A percentile compares a stretch with the other conserved stretches of the same genome.
These are phyloP conservation scores for Sylvia borin DNA, from an alignment of 2,797 vertebrate genomes.

Conservation along the genomic window DNA sequence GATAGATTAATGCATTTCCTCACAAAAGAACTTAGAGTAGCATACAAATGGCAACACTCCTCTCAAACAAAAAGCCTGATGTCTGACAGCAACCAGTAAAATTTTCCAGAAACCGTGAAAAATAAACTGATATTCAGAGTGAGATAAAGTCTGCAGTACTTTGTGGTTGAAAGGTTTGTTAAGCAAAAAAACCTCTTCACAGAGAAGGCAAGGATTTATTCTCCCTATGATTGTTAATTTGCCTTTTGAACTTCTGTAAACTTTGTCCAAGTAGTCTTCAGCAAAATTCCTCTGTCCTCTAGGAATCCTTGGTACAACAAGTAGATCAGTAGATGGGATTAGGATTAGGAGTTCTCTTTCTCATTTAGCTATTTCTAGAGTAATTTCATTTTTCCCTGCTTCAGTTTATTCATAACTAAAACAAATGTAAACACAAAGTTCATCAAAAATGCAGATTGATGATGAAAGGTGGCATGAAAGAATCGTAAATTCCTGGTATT, in stretches of 20 bases:
- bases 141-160: not conserved
- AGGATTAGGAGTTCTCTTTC: not conserved
- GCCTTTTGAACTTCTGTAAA: not conserved
- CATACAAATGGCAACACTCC: not conserved
- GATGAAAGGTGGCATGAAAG: not conserved
- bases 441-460: not conserved
- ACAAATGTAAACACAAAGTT: accelerated
- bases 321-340: no score
- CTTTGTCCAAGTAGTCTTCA: not conserved
- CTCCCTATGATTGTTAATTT: not conserved
- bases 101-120: not conserved
- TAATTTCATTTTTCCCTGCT: not conserved
- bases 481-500: not conserved
- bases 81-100: not conserved
- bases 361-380: not conserved
- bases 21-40: not conserved
- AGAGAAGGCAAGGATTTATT: not conserved
- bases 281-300: not conserved
- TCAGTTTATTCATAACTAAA: not conserved
- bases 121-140: not conserved
- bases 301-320: not conserved
- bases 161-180: not conserved
- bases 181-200: not conserved
- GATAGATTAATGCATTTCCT: not conserved
- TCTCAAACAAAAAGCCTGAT: not conserved